These are phyloP conservation scores for Diglossa cyanea DNA, from an alignment of 2,797 vertebrate species.

Conservation along the genomic window DNA sequence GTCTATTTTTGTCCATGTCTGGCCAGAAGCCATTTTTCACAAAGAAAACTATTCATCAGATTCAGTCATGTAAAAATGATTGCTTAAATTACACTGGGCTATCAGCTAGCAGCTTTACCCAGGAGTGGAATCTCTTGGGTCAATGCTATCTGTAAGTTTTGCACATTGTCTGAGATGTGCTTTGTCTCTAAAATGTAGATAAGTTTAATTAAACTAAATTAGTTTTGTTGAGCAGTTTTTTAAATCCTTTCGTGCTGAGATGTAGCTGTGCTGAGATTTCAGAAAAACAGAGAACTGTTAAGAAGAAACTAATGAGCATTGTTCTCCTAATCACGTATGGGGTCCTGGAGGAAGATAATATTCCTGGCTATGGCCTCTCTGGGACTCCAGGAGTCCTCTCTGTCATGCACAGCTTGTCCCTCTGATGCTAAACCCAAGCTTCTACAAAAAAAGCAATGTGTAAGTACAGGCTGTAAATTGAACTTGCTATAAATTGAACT, in stretches of 20 bases:
- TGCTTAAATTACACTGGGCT: conserved; percentile 40
- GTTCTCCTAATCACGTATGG: neutral
- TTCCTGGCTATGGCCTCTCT: neutral
- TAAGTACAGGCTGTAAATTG: neutral
- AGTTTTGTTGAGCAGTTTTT: conserved; percentile 64
- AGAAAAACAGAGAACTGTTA: neutral
- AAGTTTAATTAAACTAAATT: conserved; percentile 74
- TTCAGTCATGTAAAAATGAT: conserved; percentile 59
- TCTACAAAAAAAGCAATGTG: neutral
- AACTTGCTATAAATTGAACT: neutral
- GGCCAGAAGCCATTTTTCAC: conserved; percentile 12
- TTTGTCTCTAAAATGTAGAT: conserved; percentile 67
- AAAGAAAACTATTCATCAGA: conserved; percentile 53
- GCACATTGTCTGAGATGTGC: conserved; percentile 46
- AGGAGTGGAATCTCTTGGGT: conserved; percentile 59
- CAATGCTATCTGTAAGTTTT: conserved; percentile 58
- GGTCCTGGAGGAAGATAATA: neutral
- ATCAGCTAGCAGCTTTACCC: neutral
- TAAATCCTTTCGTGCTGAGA: conserved; percentile 13
- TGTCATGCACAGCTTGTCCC: neutral
- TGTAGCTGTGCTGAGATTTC: conserved; percentile 23
- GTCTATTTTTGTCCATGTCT: conserved; percentile 33
- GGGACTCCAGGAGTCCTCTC: neutral
- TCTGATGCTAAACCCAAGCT: neutral
- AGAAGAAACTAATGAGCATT: neutral